Evolutionary conservation across 30 jellyfish, hydroid and myxozoan genomes (phyloP).

Genomic region (Turritopsis dohrnii): DNA sequence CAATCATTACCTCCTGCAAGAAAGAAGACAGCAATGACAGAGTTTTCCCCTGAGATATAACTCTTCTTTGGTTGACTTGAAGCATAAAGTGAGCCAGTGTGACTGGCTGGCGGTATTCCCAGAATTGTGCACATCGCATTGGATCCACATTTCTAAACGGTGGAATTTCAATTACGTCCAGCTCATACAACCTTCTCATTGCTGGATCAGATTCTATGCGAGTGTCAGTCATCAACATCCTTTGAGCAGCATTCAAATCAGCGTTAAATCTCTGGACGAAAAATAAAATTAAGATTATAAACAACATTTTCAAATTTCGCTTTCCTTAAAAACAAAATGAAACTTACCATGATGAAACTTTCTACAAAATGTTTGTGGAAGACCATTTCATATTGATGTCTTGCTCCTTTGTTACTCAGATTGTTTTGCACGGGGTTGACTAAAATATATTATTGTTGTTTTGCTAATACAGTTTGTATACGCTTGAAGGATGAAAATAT

Average conservation of each 20-base stretch:
- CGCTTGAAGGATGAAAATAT: no score
- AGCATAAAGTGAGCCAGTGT: constrained; percentile 32
- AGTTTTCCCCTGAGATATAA: not conserved
- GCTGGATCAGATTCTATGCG: constrained; percentile 20
- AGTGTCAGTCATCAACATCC: not conserved
- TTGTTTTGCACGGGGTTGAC: constrained; percentile 18
- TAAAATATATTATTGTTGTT: no score
- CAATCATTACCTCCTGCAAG: constrained; percentile 3
- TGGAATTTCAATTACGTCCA: constrained; percentile 27
- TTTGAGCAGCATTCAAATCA: not conserved
- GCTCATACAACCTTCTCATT: constrained; percentile 45
- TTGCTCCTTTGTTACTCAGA: constrained; percentile 31
- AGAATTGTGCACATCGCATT: constrained; percentile 37
- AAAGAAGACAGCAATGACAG: not conserved
- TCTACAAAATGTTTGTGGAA: constrained; percentile 15
- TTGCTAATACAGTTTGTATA: no score
- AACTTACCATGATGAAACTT: constrained; percentile 33
- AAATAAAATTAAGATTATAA: no score
- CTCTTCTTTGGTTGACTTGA: constrained; percentile 4
- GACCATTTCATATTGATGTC: constrained; percentile 35
- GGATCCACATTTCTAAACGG: constrained; percentile 3
- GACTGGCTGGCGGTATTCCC: constrained; percentile 54
- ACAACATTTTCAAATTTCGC: not conserved
- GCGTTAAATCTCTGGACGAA: not conserved
- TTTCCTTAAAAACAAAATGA: not conserved